Evolutionary conservation across 92 coral and sea anemone genomes (phyloP), one percentile per base, ranked within the genome.

Genomic region (Paramuricea clavata): DNA sequence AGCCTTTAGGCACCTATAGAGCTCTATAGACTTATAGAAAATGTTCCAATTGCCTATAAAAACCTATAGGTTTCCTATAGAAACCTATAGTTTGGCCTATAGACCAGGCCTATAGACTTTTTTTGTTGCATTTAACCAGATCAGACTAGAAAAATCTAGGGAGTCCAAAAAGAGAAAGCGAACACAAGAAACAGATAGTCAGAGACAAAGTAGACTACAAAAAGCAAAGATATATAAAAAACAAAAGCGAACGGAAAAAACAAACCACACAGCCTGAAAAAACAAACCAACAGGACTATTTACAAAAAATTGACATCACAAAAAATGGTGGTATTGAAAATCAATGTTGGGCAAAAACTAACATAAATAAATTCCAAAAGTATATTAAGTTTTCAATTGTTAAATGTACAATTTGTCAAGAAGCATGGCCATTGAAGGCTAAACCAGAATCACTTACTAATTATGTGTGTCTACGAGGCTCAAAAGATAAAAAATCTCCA

Each of bases 311-410:
- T 87, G 91, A 87, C 74, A 72, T 67, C 15, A 27, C 21, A 31
- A 72, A 74, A 65, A 54, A 87, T 87, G 91, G 91, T 28, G 47
- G 60, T 39, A 22, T 87, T 35, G 43, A 87, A 69, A 6, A 49
- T 41, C 91, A 87, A 72, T 5, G 81, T 12, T 81, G 91, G 91
- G 87, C 91, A 81, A 61, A 81, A 27, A n/a, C 78, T 35, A 87
- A 87, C 69, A 87, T 87, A 15, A 78, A 36, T 54, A 87, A 32
- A 81, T 79, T 87, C 69, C 86, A 87, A 42, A 68, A 87, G 81
- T 69, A 81, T 80, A n/a, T 87, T 28, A 59, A 82, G 70, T 82
- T 49, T 82, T 36, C 42, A 32, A 88, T 81, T 80, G 87, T 50
- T 12, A 50, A 50, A 50, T 50, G 59, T 50, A 50, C 59, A 50